A percentile compares a stretch with the other conserved stretches of the same genome.
Evolutionary conservation across 2,113 vertebrate genomes (phyloP).

Genomic region (Leiothrix lutea): DNA sequence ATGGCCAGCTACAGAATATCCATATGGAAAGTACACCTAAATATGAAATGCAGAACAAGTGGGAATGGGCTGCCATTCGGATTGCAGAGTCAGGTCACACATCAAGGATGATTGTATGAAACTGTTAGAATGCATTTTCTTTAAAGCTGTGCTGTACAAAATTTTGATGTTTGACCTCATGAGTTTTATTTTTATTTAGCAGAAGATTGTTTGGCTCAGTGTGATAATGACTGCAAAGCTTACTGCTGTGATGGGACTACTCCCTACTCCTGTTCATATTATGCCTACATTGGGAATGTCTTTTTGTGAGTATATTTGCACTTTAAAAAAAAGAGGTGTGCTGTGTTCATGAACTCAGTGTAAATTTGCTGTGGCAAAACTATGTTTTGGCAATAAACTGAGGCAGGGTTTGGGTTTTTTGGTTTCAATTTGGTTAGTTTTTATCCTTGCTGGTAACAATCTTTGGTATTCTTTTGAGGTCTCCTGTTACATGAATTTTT

Average conservation of each 20-base stretch:
- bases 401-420: background rate
- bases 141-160: background rate
- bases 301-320: conserved; percentile 82
- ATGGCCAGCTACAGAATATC: background rate
- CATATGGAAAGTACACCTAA: background rate
- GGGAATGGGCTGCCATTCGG: background rate
- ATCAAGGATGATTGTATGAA: background rate
- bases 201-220: conserved; percentile 82
- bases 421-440: background rate
- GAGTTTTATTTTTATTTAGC: conserved; percentile 51
- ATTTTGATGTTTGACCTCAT: conserved; percentile 10
- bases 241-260: conserved; percentile 90
- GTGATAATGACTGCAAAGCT: conserved; percentile 83
- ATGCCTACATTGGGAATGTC: conserved; percentile 91
- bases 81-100: background rate
- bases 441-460: background rate
- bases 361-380: background rate
- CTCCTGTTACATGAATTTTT: background rate
- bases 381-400: background rate
- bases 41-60: background rate
- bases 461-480: background rate
- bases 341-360: background rate
- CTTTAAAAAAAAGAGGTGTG: background rate
- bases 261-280: conserved; percentile 93
- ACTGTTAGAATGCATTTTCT: conserved; percentile 5